Base-by-base conservation (phyloP, 2,113 vertebrate species). In the Cololabis saira region DNA sequence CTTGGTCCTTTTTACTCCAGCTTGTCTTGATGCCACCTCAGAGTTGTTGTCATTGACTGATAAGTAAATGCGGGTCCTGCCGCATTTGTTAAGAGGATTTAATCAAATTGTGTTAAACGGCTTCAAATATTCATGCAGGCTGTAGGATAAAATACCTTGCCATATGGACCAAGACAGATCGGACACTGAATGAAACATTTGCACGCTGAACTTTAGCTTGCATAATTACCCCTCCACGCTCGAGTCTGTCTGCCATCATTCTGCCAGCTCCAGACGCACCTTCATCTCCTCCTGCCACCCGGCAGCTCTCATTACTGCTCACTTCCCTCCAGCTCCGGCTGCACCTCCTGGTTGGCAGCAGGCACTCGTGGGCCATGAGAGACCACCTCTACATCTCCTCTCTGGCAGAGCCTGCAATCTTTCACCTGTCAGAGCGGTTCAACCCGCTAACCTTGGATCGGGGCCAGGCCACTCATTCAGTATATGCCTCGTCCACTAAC, bases 391-490 rank as follows among this genome's bases (percentile, higher is more conserved):
- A 78, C 77, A 76, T 76, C 80, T 83, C 67, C 62, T 80, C 68
- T 56, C 67, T 1, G 19, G 67, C 77, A 67, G 71, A 80, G 58
- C 22, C 71, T 71, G 72, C 71, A 76, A 81, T 89, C 79, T 67
- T 55, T 86, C 80, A 86, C 82, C 80, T 83, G 84, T 85, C 86
- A 87, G 56, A 16, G 78, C 44, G 59, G 50, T 83, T 78, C 76
- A 70, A 22, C 13, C 49, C 62, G 11, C 68, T 57, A 73, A 80
- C 83, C 81, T 74, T 83, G 80, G 81, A 76, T 44, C 37, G 12
- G 66, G 43, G 81, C 88, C 84, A 83, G 65, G 52, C 70, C 72
- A 51, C 67, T 87, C 80, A 67, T 42, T 83, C 78, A 49, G 44
- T 49, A 22, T 19, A 33, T 22, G 63, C 71, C 49, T 2, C 2